phyloP scores from a whole-genome alignment of 1,140 invertebrate species.

The Camponotus floridanus region DNA sequence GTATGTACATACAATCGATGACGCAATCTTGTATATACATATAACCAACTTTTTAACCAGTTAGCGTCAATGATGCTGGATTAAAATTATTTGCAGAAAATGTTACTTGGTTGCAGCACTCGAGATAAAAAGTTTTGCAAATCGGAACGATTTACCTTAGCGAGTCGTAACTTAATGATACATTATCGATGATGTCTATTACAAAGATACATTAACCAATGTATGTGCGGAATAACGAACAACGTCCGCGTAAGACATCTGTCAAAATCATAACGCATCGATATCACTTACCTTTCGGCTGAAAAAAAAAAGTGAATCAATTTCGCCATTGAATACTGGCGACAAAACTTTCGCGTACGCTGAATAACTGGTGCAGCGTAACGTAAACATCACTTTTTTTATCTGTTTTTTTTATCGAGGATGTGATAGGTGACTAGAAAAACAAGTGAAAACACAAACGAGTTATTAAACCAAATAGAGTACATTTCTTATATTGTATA shows the following conservation, averaged over 20 bases:
- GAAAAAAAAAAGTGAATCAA: constrained; percentile 73
- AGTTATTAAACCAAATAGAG: constrained; percentile 86
- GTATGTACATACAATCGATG: background rate
- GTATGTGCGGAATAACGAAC: background rate
- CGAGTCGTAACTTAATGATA: background rate
- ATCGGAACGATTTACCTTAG: background rate
- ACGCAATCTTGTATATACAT: too few species aligned
- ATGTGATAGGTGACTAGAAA: constrained; percentile 82
- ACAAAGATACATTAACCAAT: background rate
- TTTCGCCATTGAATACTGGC: background rate
- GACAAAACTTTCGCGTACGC: background rate
- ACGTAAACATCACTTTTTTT: background rate
- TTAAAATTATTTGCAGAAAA: constrained; percentile 5
- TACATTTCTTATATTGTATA: constrained; percentile 86
- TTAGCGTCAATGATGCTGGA: background rate
- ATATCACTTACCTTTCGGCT: constrained; percentile 82
- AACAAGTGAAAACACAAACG: constrained; percentile 82
- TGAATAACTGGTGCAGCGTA: background rate
- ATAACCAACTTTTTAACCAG: background rate
- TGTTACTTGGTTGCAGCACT: background rate
- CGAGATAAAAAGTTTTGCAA: constrained; percentile 1
- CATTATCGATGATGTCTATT: constrained; percentile 2
- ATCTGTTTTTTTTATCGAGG: constrained; percentile 67
- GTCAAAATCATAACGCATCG: constrained; percentile 27
- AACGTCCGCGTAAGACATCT: background rate